Evolutionary conservation across 1,140 invertebrate genomes (phyloP), one percentile per base, ranked within the genome.

Genomic region (Pseudomyrmex cubaensis): DNA sequence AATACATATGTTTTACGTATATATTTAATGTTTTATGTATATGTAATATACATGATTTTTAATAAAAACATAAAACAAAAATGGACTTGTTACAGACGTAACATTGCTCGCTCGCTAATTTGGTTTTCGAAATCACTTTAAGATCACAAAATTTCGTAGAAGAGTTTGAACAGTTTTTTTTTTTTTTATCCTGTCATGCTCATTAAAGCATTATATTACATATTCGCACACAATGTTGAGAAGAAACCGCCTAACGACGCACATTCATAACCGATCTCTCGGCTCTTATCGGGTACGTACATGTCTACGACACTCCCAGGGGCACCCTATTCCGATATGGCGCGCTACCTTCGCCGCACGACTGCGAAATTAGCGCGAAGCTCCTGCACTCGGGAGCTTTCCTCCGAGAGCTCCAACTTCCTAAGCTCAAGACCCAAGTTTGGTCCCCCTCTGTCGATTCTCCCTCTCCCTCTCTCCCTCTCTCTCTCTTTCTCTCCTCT

Each of bases 311-410:
- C 82, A 77, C 66, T 87, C 86, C 82, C 86, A 2, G 1, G 86
- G 85, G 85, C 52, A 82, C 46, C 63, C 73, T 75, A 75, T 74
- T 22, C 59, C 80, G 84, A 87, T 87, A 86, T 67, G 61, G 76
- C 56, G 67, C 57, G 17, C 74, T 59, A 69, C 66, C 44, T 57
- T 86, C 86, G 80, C 66, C 62, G 50, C 73, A 75, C 86, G 86
- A 87, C 86, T 84, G 82, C 85, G 75, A 87, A 87, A 87, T 87
- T 87, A 87, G 82, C 86, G 82, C 52, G 20, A 87, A 75, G 35
- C 70, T 69, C 70, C 82, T 57, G 59, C 50, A n/a, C 82, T 54
- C 56, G 74, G 25, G 44, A 22, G 62, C 54, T 72, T 72, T 82
- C 77, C 54, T 20, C 50, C 2, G 76, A 82, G 61, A 67, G 80